Base-by-base conservation (phyloP, 1,140 invertebrate genomes). In the Leptinotarsa texana region DNA sequence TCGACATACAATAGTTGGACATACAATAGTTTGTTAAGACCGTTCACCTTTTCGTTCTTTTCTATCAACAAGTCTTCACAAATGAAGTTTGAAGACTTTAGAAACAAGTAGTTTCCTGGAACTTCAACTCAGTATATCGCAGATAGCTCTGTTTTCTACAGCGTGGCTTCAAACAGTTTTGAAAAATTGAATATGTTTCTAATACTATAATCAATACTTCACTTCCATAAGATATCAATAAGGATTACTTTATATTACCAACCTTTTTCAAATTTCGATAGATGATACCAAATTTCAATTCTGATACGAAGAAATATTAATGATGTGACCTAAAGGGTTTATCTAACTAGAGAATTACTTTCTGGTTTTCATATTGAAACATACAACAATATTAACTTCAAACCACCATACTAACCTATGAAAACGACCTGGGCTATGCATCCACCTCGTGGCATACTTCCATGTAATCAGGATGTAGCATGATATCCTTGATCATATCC, bases 401-500 rank as follows among this genome's bases (percentile, higher is more conserved):
- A 42, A 42, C 8, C 2, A 42, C 33, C n/a, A 57, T 2, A 68
- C 69, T 6, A 24, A 71, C 78, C 78, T 79, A 79, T 73, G 82
- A 82, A 74, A 85, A 84, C 21, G 83, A 85, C 77, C 80, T 84
- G 76, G 83, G 84, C 88, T 90, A 90, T 83, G 88, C 89, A 82
- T 92, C 92, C 75, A 93, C 90, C 86, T 97, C 95, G 84, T 97
- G 95, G 86, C 95, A 96, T 65, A 97, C 94, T 88, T 97, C 96
- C 93, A 97, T 96, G 87, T 96, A 97, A 86, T 95, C 94, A 6
- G 95, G 95, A 87, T 96, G 93, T 80, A 95, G 92, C 91, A 96
- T 94, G 79, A 96, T 95, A 82, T 95, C 94, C 87, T 96, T 96
- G 83, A 97, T 96, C 94, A 98, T 96, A 83, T 96, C 95, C 86